Conservation (phyloP, 2,113 vertebrate genomes). For the Vombatus ursinus region DNA sequence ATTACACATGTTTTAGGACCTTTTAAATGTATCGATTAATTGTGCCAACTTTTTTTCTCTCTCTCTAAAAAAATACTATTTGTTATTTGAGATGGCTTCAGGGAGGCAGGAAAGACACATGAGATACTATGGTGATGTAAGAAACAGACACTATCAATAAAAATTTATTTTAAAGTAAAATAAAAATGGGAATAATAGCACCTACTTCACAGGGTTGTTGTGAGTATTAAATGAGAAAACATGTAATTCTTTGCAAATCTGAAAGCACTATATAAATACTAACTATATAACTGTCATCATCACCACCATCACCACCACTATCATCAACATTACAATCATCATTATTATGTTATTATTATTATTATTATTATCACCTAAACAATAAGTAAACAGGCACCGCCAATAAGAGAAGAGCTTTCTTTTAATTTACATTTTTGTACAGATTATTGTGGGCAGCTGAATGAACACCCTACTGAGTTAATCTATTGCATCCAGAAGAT, state of each 20-base stretch:
- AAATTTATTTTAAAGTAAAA: neutral
- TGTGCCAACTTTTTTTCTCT: neutral
- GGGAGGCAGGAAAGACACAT: neutral
- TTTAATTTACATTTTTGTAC: neutral
- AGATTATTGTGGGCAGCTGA: neutral
- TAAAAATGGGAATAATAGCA: neutral
- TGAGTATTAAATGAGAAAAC: neutral
- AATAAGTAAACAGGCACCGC: neutral
- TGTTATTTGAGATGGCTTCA: neutral
- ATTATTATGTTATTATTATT: too few relatives aligned
- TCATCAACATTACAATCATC: neutral
- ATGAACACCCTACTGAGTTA: neutral
- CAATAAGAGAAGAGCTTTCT: neutral
- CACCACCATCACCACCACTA: neutral
- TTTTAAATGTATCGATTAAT: neutral
- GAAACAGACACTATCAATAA: neutral
- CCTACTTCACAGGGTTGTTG: neutral
- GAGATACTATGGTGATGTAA: neutral
- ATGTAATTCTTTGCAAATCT: neutral
- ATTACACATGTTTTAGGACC: neutral
- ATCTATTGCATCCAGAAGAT: neutral
- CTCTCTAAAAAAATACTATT: neutral
- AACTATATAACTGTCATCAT: neutral
- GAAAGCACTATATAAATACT: neutral
- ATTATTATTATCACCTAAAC: neutral